Evolutionary conservation across 2,113 vertebrate genomes (phyloP).

Genomic region (Columbina picui): DNA sequence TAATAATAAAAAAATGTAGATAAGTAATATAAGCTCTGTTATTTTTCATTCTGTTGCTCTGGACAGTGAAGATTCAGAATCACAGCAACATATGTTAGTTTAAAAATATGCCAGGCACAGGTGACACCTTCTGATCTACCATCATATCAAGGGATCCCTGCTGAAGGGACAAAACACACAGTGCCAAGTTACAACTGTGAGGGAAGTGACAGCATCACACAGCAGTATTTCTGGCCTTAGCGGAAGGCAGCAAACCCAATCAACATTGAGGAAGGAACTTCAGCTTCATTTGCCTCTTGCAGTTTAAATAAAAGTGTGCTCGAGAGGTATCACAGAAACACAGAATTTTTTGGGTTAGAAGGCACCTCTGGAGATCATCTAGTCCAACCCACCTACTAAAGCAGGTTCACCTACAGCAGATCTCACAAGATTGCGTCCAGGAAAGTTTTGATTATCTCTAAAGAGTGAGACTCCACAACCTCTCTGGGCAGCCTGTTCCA

Average conservation of each 20-base stretch:
- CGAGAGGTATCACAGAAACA: not conserved
- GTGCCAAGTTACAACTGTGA: slow-evolving; percentile 16
- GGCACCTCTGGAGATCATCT: no score
- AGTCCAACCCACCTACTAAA: no score
- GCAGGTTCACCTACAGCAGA: no score
- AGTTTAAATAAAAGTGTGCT: slow-evolving; percentile 31
- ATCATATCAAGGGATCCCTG: not conserved
- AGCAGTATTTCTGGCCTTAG: not conserved
- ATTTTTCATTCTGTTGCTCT: not conserved
- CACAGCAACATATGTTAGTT: not conserved
- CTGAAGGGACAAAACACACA: not conserved
- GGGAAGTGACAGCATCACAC: slow-evolving; percentile 24
- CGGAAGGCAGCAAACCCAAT: slow-evolving; percentile 4
- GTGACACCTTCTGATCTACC: not conserved
- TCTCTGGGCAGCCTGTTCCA: no score
- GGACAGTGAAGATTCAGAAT: not conserved
- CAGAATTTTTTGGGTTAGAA: no score
- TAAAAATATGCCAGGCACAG: not conserved
- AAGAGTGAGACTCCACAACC: no score
- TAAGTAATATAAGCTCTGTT: not conserved
- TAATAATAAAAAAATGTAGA: no score
- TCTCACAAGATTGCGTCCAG: no score
- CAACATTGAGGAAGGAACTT: not conserved
- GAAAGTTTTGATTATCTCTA: no score
- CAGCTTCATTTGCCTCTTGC: slow-evolving; percentile 38